Evolutionary conservation across 2,113 vertebrate genomes (phyloP).

Genomic region (Carassius carassius): DNA sequence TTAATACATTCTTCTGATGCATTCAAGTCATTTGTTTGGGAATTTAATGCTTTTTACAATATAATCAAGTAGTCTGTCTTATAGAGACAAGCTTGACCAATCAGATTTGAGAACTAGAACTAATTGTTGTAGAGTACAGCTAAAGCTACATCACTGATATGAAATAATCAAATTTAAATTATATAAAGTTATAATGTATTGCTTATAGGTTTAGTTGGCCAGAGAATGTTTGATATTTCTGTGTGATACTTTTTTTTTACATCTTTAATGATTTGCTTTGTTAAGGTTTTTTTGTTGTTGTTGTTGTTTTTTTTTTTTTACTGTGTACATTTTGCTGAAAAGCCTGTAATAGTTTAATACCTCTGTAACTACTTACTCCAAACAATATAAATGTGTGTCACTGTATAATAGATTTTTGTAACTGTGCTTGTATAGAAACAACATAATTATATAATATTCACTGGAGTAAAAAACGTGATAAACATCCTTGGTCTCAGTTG

Average conservation of each 20-base stretch:
- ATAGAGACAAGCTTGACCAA: neutral
- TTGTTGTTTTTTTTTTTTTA: no score
- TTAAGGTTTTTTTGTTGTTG: no score
- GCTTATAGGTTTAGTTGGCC: neutral
- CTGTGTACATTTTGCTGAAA: neutral
- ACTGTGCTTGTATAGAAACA: neutral
- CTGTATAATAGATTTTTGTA: neutral
- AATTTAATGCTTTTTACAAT: neutral
- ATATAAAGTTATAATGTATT: neutral
- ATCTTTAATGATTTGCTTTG: neutral
- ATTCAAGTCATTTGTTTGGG: slow-evolving; percentile 3
- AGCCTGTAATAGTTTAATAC: neutral
- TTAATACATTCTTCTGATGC: slow-evolving; percentile 13
- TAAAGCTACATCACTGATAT: neutral
- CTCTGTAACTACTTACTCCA: neutral
- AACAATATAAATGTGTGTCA: neutral
- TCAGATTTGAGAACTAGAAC: neutral
- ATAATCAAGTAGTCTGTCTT: neutral
- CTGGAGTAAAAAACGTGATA: neutral
- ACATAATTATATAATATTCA: neutral
- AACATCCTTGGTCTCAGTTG: no score
- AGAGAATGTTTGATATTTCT: neutral
- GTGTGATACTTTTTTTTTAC: neutral
- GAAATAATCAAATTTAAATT: no score
- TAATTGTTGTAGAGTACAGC: neutral